phyloP scores from a whole-genome alignment of 2,888 invertebrate genomes.

The Hemistola chrysoprasaria region DNA sequence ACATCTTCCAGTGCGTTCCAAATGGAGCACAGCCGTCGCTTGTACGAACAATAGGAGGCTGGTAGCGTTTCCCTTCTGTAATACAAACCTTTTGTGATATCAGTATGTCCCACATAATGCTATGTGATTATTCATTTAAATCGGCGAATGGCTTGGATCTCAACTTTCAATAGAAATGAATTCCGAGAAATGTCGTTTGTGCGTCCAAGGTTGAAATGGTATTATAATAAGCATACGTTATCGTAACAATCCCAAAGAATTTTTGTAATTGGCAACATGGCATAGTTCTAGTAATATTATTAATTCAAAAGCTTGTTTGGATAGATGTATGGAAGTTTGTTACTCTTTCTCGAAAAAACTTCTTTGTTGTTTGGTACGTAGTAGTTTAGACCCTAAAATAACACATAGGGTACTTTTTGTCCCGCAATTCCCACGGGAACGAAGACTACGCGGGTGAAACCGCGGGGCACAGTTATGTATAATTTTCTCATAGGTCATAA shows the following conservation, averaged over 20 bases:
- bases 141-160: slow-evolving; percentile 24
- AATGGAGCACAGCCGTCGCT: slow-evolving; percentile 37
- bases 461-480: too few relatives aligned
- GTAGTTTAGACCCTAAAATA: too few relatives aligned
- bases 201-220: slow-evolving; percentile 7
- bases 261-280: slow-evolving; percentile 15
- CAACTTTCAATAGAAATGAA: slow-evolving; percentile 20
- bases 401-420: too few relatives aligned
- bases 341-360: too few relatives aligned
- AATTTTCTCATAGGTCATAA: too few relatives aligned
- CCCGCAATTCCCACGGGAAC: too few relatives aligned
- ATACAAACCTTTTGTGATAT: slow-evolving; percentile 53
- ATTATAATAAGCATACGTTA: slow-evolving; percentile 20
- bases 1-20: slow-evolving; percentile 18
- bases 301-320: too few relatives aligned
- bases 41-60: slow-evolving; percentile 48
- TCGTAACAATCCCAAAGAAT: slow-evolving; percentile 11
- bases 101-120: slow-evolving; percentile 41
- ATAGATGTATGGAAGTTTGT: too few relatives aligned
- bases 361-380: too few relatives aligned
- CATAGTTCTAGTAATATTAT: too few relatives aligned
- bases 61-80: slow-evolving; percentile 41
- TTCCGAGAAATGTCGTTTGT: slow-evolving; percentile 15
- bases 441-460: too few relatives aligned
- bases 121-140: slow-evolving; percentile 54